These are phyloP conservation scores for Lipophrys pholis DNA, from an alignment of 2,113 vertebrate species.

Conservation along the genomic window DNA sequence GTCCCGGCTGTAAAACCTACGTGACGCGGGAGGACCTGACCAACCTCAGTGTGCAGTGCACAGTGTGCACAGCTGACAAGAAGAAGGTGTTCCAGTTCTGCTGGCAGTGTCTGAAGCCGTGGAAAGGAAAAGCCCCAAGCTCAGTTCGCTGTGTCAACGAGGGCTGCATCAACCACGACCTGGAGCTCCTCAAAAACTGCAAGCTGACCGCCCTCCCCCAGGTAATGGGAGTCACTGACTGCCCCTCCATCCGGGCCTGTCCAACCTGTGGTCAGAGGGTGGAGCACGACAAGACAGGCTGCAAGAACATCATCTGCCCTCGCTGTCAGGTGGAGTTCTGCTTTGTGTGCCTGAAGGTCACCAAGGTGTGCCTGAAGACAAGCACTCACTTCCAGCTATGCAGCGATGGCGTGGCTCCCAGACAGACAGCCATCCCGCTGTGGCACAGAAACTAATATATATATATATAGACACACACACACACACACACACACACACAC, in stretches of 20 bases:
- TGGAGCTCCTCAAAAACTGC: constrained; percentile 71
- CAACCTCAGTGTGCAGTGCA: constrained; percentile 76
- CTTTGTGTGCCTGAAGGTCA: constrained; percentile 82
- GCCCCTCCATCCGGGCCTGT: constrained; percentile 80
- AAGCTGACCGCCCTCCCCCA: background rate
- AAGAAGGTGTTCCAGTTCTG: constrained; percentile 58
- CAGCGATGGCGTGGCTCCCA: constrained; percentile 69
- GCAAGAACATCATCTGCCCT: constrained; percentile 81
- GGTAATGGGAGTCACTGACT: constrained; percentile 23
- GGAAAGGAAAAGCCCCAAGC: constrained; percentile 74
- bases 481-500: no score
- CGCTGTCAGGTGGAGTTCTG: constrained; percentile 83
- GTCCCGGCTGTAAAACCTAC: constrained; percentile 73
- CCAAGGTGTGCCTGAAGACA: constrained; percentile 52
- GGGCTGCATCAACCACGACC: constrained; percentile 65
- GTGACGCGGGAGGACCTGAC: constrained; percentile 70
- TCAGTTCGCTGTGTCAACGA: constrained; percentile 75
- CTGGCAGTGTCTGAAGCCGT: constrained; percentile 80
- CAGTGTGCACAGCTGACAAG: constrained; percentile 57
- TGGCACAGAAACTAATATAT: constrained; percentile 58
- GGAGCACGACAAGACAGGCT: constrained; percentile 79
- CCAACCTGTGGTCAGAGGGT: constrained; percentile 78
- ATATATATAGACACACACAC: no score
- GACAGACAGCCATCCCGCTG: constrained; percentile 76
- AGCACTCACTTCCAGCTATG: constrained; percentile 73